Conservation (phyloP, 2,113 vertebrate species). For the Pangasianodon gigas region DNA sequence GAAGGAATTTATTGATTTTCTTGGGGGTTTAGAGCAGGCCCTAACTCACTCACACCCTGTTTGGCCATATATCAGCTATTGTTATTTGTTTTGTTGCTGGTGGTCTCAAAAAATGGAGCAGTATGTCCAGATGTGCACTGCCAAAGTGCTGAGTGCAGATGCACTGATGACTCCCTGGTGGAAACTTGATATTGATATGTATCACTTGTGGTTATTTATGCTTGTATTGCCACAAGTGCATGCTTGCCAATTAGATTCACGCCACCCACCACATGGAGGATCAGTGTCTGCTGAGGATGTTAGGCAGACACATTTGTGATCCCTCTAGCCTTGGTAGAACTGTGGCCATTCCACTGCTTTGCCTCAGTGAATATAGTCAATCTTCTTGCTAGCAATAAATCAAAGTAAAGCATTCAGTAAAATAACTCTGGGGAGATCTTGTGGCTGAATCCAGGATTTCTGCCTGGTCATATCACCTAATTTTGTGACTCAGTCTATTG, state of each 20-base stretch:
- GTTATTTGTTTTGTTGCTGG: background rate
- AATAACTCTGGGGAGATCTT: background rate
- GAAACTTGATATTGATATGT: background rate
- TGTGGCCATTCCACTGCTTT: background rate
- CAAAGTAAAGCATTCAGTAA: background rate
- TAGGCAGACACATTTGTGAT: background rate
- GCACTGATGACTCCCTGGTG: background rate
- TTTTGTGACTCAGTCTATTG: background rate
- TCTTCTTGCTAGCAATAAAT: background rate
- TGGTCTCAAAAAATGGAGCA: background rate
- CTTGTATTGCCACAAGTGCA: background rate
- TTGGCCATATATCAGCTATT: background rate
- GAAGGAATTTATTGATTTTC: background rate
- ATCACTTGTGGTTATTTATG: background rate
- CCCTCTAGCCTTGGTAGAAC: background rate
- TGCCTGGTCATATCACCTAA: background rate
- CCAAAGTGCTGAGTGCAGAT: slow-evolving; percentile 5
- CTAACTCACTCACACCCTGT: background rate
- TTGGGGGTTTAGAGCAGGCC: background rate
- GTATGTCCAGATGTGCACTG: background rate
- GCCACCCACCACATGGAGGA: background rate
- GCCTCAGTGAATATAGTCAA: background rate
- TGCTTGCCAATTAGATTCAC: background rate
- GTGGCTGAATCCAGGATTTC: no score
- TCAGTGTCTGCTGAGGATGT: background rate